Evolutionary conservation across 2,888 invertebrate genomes (phyloP).

Genomic region (Sylvicola cinctus): DNA sequence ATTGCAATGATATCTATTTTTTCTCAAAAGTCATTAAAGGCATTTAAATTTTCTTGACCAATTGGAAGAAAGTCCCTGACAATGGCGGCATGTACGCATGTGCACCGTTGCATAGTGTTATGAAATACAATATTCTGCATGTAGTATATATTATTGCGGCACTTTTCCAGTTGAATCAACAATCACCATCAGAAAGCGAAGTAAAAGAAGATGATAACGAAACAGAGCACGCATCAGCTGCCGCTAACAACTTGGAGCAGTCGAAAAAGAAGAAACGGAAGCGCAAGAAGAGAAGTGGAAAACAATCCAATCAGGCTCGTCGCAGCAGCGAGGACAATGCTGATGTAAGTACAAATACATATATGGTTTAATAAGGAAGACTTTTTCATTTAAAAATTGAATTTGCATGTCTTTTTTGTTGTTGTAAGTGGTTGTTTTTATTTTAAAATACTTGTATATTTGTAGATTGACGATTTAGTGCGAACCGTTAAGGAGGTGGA

Average conservation of each 20-base stretch:
- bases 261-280: slow-evolving; percentile 37
- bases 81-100: too few relatives aligned
- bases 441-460: slow-evolving; percentile 1
- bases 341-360: slow-evolving; percentile 25
- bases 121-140: too few relatives aligned
- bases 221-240: slow-evolving; percentile 34
- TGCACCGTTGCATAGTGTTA: too few relatives aligned
- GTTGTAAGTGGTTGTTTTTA: too few relatives aligned
- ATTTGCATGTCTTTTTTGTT: too few relatives aligned
- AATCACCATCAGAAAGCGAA: slow-evolving; percentile 44
- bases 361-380: too few relatives aligned
- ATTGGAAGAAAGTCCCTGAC: too few relatives aligned
- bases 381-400: too few relatives aligned
- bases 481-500: slow-evolving; percentile 44
- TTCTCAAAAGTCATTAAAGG: too few relatives aligned
- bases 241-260: slow-evolving; percentile 28
- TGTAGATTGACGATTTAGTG: slow-evolving; percentile 41
- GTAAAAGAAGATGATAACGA: slow-evolving; percentile 47
- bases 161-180: slow-evolving; percentile 18
- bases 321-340: slow-evolving; percentile 42
- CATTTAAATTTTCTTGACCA: too few relatives aligned
- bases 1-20: slow-evolving; percentile 3
- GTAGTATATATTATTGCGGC: too few relatives aligned
- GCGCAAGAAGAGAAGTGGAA: slow-evolving; percentile 39
- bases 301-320: slow-evolving; percentile 25